Base-by-base conservation (phyloP, 2,888 invertebrate genomes). In the Acronicta leporina region DNA sequence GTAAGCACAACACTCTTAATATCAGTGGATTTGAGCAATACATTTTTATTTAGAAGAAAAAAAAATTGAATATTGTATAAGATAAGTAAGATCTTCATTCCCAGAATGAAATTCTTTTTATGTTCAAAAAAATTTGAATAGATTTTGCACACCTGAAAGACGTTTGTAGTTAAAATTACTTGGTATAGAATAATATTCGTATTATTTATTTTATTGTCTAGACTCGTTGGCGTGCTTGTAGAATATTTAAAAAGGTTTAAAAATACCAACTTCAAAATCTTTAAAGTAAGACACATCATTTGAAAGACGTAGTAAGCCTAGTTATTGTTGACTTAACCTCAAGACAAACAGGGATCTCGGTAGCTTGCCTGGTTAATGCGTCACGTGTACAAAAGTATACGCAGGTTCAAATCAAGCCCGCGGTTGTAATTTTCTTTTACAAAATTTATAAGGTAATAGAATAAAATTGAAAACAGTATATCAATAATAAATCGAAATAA, bases 1-100 rank as follows among this genome's bases (percentile, higher is more conserved):
- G 79, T 77, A 75, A 63, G 80, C 70, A 73, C 75, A 73, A 75
- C 76, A 81, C 81, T 82, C 70, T 66, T 77, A 68, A 67, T 68
- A 66, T 68, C 72, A 75, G 66, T 69, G 75, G 74, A 79, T 83
- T 80, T 50, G 54, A 63, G 49, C 53, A 59, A 55, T 57, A 52
- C 44, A 70, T 67, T 73, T 67, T 66, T 60, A 42, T 41, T 50
- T 60, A 68, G 57, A 62, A 68, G 52, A 64, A 75, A 58, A 57
- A 71, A 75, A 73, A 75, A 82, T 81, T 81, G 73, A 81, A 80
- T 77, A 82, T 82, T 73, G 56, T 55, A 56, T 70, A 51, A 57
- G 68, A 71, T 73, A 75, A 69, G 78, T 68, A 73, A 78, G 80
- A 80, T 66, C 35, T 59, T 42, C 33, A 30, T 35, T 55, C 16